Conservation (phyloP, 1,140 invertebrate genomes). For the Temnothorax longispinosus region DNA sequence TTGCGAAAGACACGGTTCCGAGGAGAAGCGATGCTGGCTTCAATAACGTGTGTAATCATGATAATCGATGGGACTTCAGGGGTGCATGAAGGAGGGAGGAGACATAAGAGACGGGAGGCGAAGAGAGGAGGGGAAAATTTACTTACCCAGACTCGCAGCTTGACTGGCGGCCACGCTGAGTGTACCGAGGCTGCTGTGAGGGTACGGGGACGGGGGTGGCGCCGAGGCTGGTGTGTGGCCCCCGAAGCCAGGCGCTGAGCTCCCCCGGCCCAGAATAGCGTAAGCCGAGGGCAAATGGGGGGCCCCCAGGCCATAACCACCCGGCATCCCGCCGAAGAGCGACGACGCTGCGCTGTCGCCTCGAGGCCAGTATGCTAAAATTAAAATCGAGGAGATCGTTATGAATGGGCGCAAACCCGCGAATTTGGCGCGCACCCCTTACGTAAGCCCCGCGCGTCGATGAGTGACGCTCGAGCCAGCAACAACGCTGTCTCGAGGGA, state of each 20-base stretch:
- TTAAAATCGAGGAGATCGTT: constrained; percentile 43
- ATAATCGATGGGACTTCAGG: constrained; percentile 8
- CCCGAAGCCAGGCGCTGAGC: constrained; percentile 83
- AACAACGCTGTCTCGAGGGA: too few relatives aligned
- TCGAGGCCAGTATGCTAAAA: constrained; percentile 90
- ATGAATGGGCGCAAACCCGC: constrained; percentile 12
- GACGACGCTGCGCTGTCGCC: constrained; percentile 84
- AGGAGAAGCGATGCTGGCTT: background rate
- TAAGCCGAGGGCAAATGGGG: constrained; percentile 86
- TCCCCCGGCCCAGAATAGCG: constrained; percentile 83
- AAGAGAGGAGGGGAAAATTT: constrained; percentile 73
- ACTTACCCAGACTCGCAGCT: constrained; percentile 91
- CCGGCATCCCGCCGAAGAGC: constrained; percentile 86
- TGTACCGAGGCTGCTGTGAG: constrained; percentile 88
- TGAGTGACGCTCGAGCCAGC: background rate
- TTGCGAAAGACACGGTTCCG: background rate
- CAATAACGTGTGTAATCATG: background rate
- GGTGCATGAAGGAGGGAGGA: background rate
- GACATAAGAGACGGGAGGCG: background rate
- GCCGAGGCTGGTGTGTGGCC: constrained; percentile 87
- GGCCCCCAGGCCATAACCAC: constrained; percentile 86
- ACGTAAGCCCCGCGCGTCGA: background rate
- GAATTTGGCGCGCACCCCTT: background rate
- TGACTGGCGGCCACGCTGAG: constrained; percentile 93
- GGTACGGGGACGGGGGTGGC: constrained; percentile 84